A percentile compares a stretch with the other conserved stretches of the same genome.
These are phyloP conservation scores for Lithobates sylvaticus DNA, from an alignment of 2,797 vertebrate species.

Conservation along the genomic window DNA sequence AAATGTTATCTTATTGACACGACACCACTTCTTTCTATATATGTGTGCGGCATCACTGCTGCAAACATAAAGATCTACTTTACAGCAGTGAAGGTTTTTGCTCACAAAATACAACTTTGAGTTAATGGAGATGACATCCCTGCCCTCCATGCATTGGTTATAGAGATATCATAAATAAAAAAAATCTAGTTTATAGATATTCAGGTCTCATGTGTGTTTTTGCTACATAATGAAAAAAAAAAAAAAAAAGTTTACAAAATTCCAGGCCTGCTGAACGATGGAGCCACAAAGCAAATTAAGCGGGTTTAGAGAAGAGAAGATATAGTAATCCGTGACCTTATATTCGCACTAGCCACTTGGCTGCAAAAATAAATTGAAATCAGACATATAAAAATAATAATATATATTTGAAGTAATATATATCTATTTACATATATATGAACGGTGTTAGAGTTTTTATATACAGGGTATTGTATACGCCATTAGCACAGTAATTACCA, in stretches of 20 bases:
- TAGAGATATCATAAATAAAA: too few species aligned
- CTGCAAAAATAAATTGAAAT: constrained; percentile 80
- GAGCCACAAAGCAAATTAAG: neutral
- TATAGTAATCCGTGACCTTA: constrained; percentile 47
- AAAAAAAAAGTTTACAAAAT: neutral
- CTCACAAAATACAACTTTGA: too few species aligned
- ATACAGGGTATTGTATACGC: constrained; percentile 82
- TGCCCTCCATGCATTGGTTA: too few species aligned
- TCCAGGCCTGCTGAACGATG: neutral
- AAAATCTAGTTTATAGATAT: too few species aligned
- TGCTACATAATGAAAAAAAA: neutral
- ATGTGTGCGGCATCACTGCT: too few species aligned
- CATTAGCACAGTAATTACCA: constrained; percentile 57
- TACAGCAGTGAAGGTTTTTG: too few species aligned
- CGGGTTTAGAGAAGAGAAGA: neutral
- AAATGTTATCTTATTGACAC: too few species aligned
- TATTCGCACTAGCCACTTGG: constrained; percentile 76
- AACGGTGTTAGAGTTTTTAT: constrained; percentile 74
- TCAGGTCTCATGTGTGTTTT: too few species aligned
- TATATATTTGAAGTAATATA: constrained; percentile 99
- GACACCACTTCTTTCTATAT: too few species aligned
- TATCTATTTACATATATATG: constrained; percentile 97
- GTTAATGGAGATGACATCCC: too few species aligned
- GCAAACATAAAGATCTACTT: too few species aligned
- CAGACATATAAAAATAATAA: constrained; percentile 77